Evolutionary conservation across 2,888 invertebrate species (phyloP).

Genomic region (Orchestes rusci): DNA sequence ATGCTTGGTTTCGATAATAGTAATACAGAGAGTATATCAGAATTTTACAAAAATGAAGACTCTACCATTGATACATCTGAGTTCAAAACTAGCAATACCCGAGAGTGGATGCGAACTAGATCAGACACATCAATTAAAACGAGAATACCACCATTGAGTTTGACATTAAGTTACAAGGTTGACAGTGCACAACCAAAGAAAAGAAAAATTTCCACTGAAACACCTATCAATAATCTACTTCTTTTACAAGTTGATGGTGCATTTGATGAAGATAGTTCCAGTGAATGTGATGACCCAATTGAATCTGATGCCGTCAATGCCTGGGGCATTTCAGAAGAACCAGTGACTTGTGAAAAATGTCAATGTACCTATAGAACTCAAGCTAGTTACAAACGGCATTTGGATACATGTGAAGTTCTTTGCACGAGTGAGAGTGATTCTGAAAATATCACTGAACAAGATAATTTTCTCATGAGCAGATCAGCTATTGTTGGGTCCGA

Average conservation of each 20-base stretch:
- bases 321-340: constrained; percentile 53
- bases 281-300: constrained; percentile 43
- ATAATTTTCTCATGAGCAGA: constrained; percentile 12
- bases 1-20: constrained; percentile 54
- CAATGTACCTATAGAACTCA: constrained; percentile 80
- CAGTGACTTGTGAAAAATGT: constrained; percentile 81
- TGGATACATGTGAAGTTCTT: constrained; percentile 69
- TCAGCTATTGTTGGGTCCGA: not conserved
- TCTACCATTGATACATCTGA: constrained; percentile 46
- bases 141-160: constrained; percentile 44
- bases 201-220: constrained; percentile 49
- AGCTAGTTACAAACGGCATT: constrained; percentile 72
- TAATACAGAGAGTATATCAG: constrained; percentile 32
- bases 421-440: constrained; percentile 78
- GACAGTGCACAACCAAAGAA: constrained; percentile 59
- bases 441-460: constrained; percentile 42
- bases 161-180: constrained; percentile 63
- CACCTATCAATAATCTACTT: constrained; percentile 38
- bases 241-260: constrained; percentile 53
- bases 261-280: constrained; percentile 46
- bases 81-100: constrained; percentile 39
- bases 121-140: constrained; percentile 53
- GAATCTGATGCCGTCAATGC: constrained; percentile 30
- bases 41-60: constrained; percentile 46
- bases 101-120: constrained; percentile 58